Percentiles rank a stretch among this genome's conserved stretches.
Conservation (phyloP, 2,797 vertebrate species). For the Phoebastria nigripes region DNA sequence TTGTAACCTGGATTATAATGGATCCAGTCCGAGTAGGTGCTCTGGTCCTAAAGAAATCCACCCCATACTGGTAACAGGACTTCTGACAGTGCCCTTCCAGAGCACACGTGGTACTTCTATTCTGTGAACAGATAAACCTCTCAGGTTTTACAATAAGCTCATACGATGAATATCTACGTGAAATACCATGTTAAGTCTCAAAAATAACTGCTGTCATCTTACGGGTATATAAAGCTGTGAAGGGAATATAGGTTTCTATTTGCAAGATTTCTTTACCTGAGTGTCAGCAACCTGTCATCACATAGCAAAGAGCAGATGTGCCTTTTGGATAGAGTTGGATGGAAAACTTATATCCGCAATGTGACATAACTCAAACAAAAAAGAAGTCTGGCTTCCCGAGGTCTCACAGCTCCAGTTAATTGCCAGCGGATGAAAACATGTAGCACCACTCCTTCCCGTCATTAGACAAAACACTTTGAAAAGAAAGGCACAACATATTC, state of each 20-base stretch:
- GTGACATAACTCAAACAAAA: not conserved
- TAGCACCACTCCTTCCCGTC: not conserved
- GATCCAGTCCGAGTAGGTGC: not conserved
- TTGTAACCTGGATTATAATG: not conserved
- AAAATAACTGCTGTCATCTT: conserved; percentile 7
- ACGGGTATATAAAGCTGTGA: not conserved
- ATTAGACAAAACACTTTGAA: not conserved
- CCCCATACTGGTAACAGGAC: not conserved
- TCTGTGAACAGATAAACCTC: not conserved
- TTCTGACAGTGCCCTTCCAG: not conserved
- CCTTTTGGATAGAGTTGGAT: not conserved
- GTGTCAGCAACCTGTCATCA: not conserved
- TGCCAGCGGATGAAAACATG: not conserved
- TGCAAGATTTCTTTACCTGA: conserved; percentile 1
- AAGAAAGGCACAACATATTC: not conserved
- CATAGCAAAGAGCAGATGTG: not conserved
- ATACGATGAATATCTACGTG: not conserved
- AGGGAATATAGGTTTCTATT: not conserved
- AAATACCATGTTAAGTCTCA: not conserved
- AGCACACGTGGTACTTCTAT: not conserved
- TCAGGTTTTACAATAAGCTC: not conserved
- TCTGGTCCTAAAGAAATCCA: not conserved
- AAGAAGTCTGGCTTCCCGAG: not conserved
- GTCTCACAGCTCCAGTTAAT: not conserved
- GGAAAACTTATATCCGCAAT: not conserved